Percentiles rank a stretch among this genome's conserved stretches.
Evolutionary conservation across 2,113 vertebrate species (phyloP).

Genomic region (Cyprinodon variegatus): DNA sequence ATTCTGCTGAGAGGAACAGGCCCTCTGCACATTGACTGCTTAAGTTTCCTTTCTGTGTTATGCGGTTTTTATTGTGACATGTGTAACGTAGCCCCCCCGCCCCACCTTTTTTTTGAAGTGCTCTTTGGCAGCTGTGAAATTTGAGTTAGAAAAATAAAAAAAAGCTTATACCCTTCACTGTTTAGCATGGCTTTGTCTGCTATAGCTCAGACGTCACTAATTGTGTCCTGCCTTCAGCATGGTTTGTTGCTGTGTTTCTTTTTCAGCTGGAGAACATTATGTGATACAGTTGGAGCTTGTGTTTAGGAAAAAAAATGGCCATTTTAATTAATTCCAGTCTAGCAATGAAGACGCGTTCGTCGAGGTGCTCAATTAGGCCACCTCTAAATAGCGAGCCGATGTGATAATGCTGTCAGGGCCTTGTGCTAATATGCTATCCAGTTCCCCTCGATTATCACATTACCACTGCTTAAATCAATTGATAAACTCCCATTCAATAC

Average conservation of each 20-base stretch:
- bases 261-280: conserved; percentile 49
- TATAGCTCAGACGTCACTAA: conserved; percentile 56
- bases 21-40: conserved; percentile 53
- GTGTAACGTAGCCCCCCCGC: conserved; percentile 42
- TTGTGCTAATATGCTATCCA: conserved; percentile 93
- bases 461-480: conserved; percentile 97
- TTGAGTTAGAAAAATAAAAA: conserved; percentile 34
- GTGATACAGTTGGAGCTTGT: conserved; percentile 51
- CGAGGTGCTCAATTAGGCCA: conserved; percentile 73
- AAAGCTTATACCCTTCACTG: conserved; percentile 58
- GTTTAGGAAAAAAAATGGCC: conserved; percentile 62
- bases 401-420: conserved; percentile 78
- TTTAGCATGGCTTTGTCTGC: conserved; percentile 69
- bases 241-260: conserved; percentile 54
- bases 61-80: conserved; percentile 56
- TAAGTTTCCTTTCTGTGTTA: conserved; percentile 57
- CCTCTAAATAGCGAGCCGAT: conserved; percentile 72
- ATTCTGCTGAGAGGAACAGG: conserved; percentile 44
- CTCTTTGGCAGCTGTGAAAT: conserved; percentile 51
- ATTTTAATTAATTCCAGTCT: conserved; percentile 73
- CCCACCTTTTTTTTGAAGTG: conserved; percentile 8
- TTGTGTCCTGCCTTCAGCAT: conserved; percentile 59
- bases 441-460: conserved; percentile 98
- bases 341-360: conserved; percentile 68
- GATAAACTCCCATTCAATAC: conserved; percentile 96